phyloP scores from a whole-genome alignment of 1,140 invertebrate genomes.

The Drosophila ananassae region DNA sequence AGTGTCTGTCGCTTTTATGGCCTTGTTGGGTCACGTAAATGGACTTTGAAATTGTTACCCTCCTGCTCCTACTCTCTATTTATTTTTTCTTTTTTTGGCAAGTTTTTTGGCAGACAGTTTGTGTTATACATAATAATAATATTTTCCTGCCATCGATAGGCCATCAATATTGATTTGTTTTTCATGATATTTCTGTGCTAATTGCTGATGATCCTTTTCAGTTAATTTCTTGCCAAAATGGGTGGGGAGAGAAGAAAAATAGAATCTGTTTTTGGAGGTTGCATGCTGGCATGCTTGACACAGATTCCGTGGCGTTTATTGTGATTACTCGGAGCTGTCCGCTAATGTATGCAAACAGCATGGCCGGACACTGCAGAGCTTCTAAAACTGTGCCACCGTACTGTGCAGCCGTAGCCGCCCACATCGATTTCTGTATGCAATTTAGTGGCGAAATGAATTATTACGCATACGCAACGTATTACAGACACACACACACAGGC shows the following conservation, averaged over 20 bases:
- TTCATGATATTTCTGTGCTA: background rate
- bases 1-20: constrained; percentile 26
- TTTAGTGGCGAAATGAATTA: constrained; percentile 25
- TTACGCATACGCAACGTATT: constrained; percentile 68
- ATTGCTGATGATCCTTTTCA: background rate
- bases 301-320: constrained; percentile 63
- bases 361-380: constrained; percentile 28
- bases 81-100: background rate
- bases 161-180: constrained; percentile 1
- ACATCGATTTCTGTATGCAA: constrained; percentile 11
- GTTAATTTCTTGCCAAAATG: no score
- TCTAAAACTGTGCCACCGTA: constrained; percentile 44
- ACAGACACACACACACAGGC: background rate
- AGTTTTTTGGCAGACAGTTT: constrained; percentile 14
- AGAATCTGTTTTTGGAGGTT: background rate
- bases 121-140: constrained; percentile 41
- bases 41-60: constrained; percentile 45
- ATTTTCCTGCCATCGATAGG: background rate
- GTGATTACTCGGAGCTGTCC: constrained; percentile 23
- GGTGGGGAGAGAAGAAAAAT: no score
- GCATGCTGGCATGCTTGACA: constrained; percentile 48
- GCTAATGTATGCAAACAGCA: constrained; percentile 35
- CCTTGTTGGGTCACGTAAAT: constrained; percentile 57
- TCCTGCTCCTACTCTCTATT: background rate
- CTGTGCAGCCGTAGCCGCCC: constrained; percentile 49